These are phyloP conservation scores for Temnothorax nylanderi DNA, from an alignment of 1,140 invertebrate species.

Conservation along the genomic window DNA sequence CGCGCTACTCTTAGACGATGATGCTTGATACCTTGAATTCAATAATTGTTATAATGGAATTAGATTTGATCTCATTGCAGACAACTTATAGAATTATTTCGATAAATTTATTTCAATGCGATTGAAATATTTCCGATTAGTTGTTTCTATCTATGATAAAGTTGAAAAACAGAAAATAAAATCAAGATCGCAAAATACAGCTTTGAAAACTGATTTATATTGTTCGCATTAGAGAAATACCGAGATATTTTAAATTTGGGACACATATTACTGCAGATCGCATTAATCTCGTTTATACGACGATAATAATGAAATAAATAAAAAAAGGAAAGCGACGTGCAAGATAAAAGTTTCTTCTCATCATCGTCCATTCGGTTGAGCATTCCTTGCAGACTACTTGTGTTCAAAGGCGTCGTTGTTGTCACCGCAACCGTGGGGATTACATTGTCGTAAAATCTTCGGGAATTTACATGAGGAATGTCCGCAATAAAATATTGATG, in stretches of 20 bases:
- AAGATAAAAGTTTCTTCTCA: slow-evolving; percentile 76
- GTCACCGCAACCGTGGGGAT: slow-evolving; percentile 76
- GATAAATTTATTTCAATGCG: not conserved
- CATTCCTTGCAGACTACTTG: slow-evolving; percentile 38
- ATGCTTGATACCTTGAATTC: slow-evolving; percentile 5
- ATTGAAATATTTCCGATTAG: not conserved
- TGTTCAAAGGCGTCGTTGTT: slow-evolving; percentile 69
- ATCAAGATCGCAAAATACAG: not conserved
- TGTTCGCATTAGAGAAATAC: not conserved
- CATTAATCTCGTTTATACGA: slow-evolving; percentile 55
- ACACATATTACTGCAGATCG: not conserved
- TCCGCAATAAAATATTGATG: slow-evolving; percentile 75
- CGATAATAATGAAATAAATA: not conserved
- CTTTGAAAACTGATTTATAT: not conserved
- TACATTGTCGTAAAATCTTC: slow-evolving; percentile 84
- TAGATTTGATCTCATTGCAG: not conserved
- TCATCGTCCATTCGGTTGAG: slow-evolving; percentile 60
- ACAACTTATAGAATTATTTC: not conserved
- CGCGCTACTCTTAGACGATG: slow-evolving; percentile 53
- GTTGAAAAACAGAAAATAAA: not conserved
- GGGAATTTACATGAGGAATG: slow-evolving; percentile 81
- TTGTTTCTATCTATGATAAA: not conserved
- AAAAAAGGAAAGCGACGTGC: not conserved
- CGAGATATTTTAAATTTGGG: not conserved
- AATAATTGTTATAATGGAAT: not conserved